Conservation (phyloP, 2,797 vertebrate species). For the Ispidina lecontei region DNA sequence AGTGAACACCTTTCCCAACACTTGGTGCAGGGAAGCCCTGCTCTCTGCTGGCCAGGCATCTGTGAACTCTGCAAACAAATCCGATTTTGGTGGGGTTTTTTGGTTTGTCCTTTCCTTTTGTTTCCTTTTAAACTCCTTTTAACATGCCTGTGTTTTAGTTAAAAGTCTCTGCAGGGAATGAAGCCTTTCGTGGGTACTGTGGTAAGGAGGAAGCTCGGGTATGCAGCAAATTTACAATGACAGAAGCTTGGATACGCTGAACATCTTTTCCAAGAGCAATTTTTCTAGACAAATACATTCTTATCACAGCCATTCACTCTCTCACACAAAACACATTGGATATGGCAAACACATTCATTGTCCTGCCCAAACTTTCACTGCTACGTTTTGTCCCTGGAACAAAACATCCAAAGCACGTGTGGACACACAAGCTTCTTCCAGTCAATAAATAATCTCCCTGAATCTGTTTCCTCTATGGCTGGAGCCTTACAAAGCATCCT, state of each 20-base stretch:
- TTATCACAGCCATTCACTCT: background rate
- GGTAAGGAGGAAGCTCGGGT: background rate
- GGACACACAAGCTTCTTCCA: background rate
- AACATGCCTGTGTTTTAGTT: background rate
- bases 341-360: background rate
- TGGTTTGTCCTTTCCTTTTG: background rate
- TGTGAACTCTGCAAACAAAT: background rate
- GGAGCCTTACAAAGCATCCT: slow-evolving; percentile 8
- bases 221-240: background rate
- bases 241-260: background rate
- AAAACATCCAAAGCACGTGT: background rate
- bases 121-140: background rate
- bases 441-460: slow-evolving; percentile 31
- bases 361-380: background rate
- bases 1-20: background rate
- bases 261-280: background rate
- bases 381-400: background rate
- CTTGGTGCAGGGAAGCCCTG: background rate
- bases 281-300: background rate
- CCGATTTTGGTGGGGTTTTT: background rate
- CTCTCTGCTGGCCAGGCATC: background rate
- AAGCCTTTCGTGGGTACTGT: background rate
- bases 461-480: background rate
- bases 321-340: background rate
- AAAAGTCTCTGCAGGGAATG: background rate